These are phyloP conservation scores for Bombus haemorrhoidalis DNA, from an alignment of 1,140 invertebrate species.

Conservation along the genomic window DNA sequence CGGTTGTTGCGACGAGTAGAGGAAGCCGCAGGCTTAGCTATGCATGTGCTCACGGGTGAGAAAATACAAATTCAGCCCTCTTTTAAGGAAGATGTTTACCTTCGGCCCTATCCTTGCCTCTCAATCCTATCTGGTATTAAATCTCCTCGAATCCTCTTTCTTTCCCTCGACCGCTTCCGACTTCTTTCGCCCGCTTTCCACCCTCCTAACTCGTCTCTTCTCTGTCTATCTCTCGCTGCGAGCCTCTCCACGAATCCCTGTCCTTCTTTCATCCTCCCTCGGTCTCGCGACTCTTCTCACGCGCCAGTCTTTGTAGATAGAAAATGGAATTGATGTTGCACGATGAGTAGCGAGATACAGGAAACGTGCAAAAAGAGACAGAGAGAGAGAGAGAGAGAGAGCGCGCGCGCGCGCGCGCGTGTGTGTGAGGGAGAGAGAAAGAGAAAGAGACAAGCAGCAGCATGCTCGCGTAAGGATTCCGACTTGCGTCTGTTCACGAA, in stretches of 20 bases:
- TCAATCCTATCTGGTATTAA: constrained; percentile 81
- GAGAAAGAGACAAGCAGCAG: too few species aligned
- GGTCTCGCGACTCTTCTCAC: neutral
- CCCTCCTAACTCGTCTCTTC: neutral
- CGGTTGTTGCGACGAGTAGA: constrained; percentile 50
- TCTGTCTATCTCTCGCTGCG: constrained; percentile 17
- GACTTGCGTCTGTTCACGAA: neutral
- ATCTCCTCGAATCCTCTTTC: constrained; percentile 74
- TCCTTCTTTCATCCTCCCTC: neutral
- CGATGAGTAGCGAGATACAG: constrained; percentile 27
- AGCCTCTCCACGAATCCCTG: too few species aligned
- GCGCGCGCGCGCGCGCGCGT: too few species aligned
- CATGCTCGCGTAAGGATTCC: neutral
- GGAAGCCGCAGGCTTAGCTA: constrained; percentile 59
- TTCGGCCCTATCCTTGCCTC: constrained; percentile 58
- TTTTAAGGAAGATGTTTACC: constrained; percentile 72
- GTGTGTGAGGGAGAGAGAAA: too few species aligned
- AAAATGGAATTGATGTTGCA: constrained; percentile 67
- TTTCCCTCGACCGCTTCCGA: constrained; percentile 52
- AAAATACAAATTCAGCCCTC: constrained; percentile 75
- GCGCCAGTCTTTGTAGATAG: constrained; percentile 35
- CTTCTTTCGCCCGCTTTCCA: constrained; percentile 33
- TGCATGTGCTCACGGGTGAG: constrained; percentile 73
- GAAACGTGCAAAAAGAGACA: neutral
- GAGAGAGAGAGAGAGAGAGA: too few species aligned